phyloP scores from a whole-genome alignment of 1,140 invertebrate species.

The Zelostemma sp. region DNA sequence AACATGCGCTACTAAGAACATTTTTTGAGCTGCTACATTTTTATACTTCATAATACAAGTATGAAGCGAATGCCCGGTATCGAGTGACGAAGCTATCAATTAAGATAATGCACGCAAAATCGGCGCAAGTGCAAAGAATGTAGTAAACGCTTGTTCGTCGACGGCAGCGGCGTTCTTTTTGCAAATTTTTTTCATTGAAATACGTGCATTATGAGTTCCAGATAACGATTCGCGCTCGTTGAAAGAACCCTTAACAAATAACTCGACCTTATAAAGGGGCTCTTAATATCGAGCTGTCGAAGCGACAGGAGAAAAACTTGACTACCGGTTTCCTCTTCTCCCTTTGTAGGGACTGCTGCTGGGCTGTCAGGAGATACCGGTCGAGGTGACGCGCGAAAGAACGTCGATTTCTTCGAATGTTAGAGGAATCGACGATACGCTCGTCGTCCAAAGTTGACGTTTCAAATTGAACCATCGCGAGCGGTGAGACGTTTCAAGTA shows the following conservation, averaged over 20 bases:
- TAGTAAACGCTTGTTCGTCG: background rate
- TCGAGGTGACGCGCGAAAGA: conserved; percentile 42
- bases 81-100: background rate
- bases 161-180: conserved; percentile 6
- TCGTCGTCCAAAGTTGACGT: too few species aligned
- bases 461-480: background rate
- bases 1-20: conserved; percentile 42
- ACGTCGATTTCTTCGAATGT: conserved; percentile 21
- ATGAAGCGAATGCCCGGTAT: background rate
- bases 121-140: conserved; percentile 11
- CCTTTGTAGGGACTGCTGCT: conserved; percentile 7
- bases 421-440: conserved; percentile 2
- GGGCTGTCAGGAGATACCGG: conserved; percentile 23
- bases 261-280: conserved; percentile 51
- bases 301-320: conserved; percentile 25
- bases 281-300: conserved; percentile 48
- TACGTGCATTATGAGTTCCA: conserved; percentile 50
- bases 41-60: background rate
- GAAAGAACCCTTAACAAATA: conserved; percentile 50
- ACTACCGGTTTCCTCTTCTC: conserved; percentile 45
- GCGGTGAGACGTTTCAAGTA: conserved; percentile 7
- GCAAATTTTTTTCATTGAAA: background rate
- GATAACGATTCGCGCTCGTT: conserved; percentile 47
- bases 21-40: conserved; percentile 34
- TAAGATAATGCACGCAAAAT: background rate